phyloP scores from a whole-genome alignment of 1,140 invertebrate genomes.

The Trichonephila clavipes region DNA sequence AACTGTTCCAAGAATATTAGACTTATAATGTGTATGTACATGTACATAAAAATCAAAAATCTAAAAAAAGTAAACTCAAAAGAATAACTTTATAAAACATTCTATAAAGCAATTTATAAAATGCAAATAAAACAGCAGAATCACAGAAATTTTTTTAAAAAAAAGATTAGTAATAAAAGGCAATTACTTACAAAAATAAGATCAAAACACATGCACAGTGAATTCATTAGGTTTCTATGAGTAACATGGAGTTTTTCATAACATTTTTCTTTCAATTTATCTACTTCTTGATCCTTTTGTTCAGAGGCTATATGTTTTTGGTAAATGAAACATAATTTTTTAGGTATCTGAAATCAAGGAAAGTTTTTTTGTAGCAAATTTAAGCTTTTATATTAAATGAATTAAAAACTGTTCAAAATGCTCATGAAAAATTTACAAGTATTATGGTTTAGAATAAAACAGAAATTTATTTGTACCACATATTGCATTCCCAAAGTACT shows the following conservation, averaged over 20 bases:
- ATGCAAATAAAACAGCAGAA: background rate
- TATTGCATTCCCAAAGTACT: too few species aligned
- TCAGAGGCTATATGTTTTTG: slow-evolving; percentile 3
- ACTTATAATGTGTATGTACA: too few species aligned
- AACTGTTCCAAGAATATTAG: background rate
- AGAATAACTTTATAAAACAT: too few species aligned
- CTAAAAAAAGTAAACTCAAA: too few species aligned
- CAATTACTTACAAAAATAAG: slow-evolving; percentile 23
- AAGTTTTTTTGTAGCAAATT: too few species aligned
- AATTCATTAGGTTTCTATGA: slow-evolving; percentile 43
- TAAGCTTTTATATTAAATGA: too few species aligned
- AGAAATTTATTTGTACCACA: too few species aligned
- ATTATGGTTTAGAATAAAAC: too few species aligned
- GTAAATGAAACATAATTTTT: slow-evolving; percentile 19
- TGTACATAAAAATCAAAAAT: too few species aligned
- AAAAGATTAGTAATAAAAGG: background rate
- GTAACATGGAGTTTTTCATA: background rate
- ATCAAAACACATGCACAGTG: slow-evolving; percentile 1
- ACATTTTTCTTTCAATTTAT: slow-evolving; percentile 18
- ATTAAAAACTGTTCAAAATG: too few species aligned
- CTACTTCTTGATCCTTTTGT: background rate
- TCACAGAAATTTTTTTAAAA: background rate
- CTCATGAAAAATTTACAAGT: too few species aligned
- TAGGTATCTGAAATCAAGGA: background rate
- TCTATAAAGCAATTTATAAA: too few species aligned